These are phyloP conservation scores for Aplysia californica DNA, from an alignment of 1,140 invertebrate species.

Conservation along the genomic window DNA sequence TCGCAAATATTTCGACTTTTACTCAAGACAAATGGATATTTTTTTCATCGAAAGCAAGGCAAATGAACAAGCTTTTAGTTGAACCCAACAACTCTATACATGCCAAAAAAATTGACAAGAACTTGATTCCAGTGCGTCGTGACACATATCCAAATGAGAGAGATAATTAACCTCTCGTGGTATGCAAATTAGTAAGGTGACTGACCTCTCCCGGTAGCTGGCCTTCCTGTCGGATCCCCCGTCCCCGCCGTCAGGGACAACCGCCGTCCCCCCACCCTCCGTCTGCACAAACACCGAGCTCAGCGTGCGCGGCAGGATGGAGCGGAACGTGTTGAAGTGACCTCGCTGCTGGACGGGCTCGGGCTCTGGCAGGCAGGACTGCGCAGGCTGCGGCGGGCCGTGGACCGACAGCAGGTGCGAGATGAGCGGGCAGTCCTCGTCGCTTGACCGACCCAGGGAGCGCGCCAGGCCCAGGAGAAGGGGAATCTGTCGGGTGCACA, in stretches of 20 bases:
- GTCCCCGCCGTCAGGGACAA: constrained; percentile 22
- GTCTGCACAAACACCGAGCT: constrained; percentile 78
- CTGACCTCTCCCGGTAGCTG: constrained; percentile 24
- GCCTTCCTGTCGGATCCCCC: constrained; percentile 23
- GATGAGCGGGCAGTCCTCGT: constrained; percentile 80
- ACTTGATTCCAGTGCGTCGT: too few species aligned
- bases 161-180: too few species aligned
- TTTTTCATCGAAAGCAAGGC: too few species aligned
- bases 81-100: too few species aligned
- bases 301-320: constrained; percentile 92
- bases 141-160: too few species aligned
- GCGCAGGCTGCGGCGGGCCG: constrained; percentile 11
- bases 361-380: constrained; percentile 5
- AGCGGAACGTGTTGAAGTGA: constrained; percentile 71
- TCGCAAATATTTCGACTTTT: too few species aligned
- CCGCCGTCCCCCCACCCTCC: constrained; percentile 23
- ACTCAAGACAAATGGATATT: too few species aligned
- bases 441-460: constrained; percentile 85
- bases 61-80: too few species aligned
- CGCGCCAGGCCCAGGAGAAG: constrained; percentile 87
- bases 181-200: too few species aligned
- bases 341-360: constrained; percentile 15
- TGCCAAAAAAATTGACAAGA: too few species aligned
- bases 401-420: constrained; percentile 75
- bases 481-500: constrained; percentile 88